Conservation (phyloP, 2,113 vertebrate species). For the Lathamus discolor region DNA sequence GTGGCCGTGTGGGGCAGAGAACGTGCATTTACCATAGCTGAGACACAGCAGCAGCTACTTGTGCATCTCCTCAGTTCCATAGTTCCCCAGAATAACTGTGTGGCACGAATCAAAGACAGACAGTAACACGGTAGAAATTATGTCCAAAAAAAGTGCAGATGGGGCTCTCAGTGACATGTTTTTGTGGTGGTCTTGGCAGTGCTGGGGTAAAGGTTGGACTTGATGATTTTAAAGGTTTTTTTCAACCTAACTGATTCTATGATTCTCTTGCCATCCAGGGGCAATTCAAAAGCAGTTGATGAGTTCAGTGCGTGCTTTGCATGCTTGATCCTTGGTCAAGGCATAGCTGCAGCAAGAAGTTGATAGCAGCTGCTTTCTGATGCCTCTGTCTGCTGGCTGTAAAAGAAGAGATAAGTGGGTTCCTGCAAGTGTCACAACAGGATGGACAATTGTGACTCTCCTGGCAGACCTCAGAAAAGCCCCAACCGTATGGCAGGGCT, state of each 20-base stretch:
- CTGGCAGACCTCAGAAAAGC: not conserved
- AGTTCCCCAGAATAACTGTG: not conserved
- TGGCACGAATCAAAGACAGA: not conserved
- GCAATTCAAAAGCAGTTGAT: not conserved
- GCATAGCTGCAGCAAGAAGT: not conserved
- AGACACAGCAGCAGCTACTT: not conserved
- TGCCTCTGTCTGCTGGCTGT: not conserved
- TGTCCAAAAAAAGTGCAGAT: not conserved
- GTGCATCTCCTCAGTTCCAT: not conserved
- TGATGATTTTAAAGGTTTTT: not conserved
- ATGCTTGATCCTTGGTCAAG: not conserved
- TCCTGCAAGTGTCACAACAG: not conserved
- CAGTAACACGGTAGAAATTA: not conserved
- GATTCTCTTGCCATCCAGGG: not conserved
- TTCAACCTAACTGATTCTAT: not conserved
- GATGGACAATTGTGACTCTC: not conserved
- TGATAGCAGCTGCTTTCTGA: not conserved
- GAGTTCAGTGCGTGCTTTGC: not conserved
- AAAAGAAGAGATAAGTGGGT: not conserved
- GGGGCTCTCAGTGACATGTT: not conserved
- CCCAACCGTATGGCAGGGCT: not conserved
- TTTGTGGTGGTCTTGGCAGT: not conserved
- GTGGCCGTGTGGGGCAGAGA: rapidly evolving
- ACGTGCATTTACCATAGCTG: not conserved
- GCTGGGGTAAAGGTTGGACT: not conserved